Evolutionary conservation across 1,140 invertebrate species (phyloP), one percentile per base, ranked within the genome.

Genomic region (Aphelenchoides avenae): DNA sequence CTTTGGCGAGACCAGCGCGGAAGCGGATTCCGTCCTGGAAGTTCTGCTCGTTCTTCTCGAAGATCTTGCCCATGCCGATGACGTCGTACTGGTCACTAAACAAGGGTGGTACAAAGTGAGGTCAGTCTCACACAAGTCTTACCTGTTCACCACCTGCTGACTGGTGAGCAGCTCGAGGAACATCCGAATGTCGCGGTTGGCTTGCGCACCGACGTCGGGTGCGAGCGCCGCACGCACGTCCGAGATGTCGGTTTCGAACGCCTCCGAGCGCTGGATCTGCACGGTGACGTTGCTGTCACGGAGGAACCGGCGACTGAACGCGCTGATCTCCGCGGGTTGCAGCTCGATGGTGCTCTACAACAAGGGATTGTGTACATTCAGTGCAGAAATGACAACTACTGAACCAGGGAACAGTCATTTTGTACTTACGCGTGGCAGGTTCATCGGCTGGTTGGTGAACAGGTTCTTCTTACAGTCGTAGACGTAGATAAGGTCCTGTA

Each of bases 81-180:
- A 58, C 34, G 4, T 51, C 30, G 36, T 58, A 54, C 9, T 49
- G 34, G 9, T 33, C n/a, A 7, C 56, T 58, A 59, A 59, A 58
- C 31, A 24, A 24, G 36, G 5, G 5, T 11, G 49, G 6, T 20
- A 9, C 51, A 18, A 44, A 49, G 13, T 49, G 20, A 22, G 5
- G 18, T 20, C 20, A 52, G 51, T 52, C 22, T 52, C n/a, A n/a
- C n/a, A n/a, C n/a, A 56, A 51, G 6, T 7, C 49, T 52, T 58
- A 58, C 56, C 22, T 41, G 47, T 58, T 58, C 29, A 58, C 15
- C 11, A 58, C 53, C 7, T 49, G 24, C 27, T 58, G 56, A 0
- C 37, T 43, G 9, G 56, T 58, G 30, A 57, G n/a, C 34, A 58
- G 30, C 26, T 58, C 56, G 26, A 58, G 44, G 26, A 58, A 58